Base-by-base conservation (phyloP, 2,113 vertebrate species). In the Meles meles region DNA sequence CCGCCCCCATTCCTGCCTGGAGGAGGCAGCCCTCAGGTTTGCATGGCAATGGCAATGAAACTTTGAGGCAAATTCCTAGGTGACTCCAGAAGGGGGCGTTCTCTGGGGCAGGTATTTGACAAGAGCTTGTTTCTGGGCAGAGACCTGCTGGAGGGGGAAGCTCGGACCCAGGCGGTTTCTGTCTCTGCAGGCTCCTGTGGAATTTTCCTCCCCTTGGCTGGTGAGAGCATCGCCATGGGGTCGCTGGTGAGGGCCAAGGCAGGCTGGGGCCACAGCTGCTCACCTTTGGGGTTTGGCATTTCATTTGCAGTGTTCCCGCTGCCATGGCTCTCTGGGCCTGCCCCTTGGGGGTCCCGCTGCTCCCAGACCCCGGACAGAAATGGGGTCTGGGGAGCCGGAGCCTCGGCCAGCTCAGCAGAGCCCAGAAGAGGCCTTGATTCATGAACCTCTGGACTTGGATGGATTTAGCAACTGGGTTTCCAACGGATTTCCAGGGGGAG, bases 391-490 rank as follows among this genome's bases (percentile, higher is more conserved):
- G n/a, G 27, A 13, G 14, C 31, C 0, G 21, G 61, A 87, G 5
- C 57, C 80, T 86, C 0, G 3, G 55, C 42, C 55, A 88, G 61
- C 31, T 49, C 23, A 17, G 74, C 42, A 29, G 2, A 83, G 65
- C 59, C 57, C 34, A 25, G 44, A n/a, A 71, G 12, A 76, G 18
- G 42, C 65, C 77, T 95, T 92, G 79, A 79, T 81, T 81, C 74
- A 49, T 18, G 47, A 95, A 67, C 79, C 4, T 0, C 44, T 79
- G 59, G 55, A 61, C 87, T 84, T 44, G 34, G 61, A 44, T 42
- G 72, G 72, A 74, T 94, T 96, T 94, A 90, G 80, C 7, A 55
- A 71, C 67, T 39, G 39, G 25, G 52, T 87, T 91, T 97, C 69
- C 57, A 49, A 49, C n/a, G 67, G 81, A 96, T 97, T 95, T 96